Base-by-base conservation (phyloP, 2,888 invertebrate genomes). In the Cheilosia pagana region DNA sequence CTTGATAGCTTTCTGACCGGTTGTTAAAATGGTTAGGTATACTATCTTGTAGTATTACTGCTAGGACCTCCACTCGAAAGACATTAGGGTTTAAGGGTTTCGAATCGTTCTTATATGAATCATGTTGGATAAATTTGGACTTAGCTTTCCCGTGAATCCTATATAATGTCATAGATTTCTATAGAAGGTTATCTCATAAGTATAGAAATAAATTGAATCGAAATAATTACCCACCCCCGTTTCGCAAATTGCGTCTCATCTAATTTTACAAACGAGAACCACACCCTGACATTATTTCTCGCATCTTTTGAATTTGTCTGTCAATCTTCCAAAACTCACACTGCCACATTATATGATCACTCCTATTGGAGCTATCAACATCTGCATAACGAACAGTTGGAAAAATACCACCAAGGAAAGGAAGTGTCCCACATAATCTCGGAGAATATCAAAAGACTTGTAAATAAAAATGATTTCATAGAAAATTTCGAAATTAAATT, bases 391-490 rank as follows among this genome's bases (percentile, higher is more conserved):
- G 5, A 28, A 43, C 16, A 16, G 43, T 7, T 16, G 16, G 16
- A 16, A 7, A 45, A 45, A 45, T n/a, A 16, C 16, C 43, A 45
- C 7, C 43, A 45, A 16, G 16, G 2, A 45, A 45, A 7, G 7
- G 8, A 45, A 45, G 8, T 45, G 43, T 8, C 16, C 16, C 6
- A 45, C 43, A 19, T 43, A 45, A 16, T 45, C 43, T n/a, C 43
- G 43, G 16, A 16, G n/a, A 45, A 7, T 16, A 16, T 45, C 16
- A 53, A 52, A 53, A 25, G 23, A 41, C 43, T 48, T 31, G 19
- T 14, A 19, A 28, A 23, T n/a, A 23, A 12, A 76, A 59, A 31
- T 67, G 68, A 76, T 76, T 60, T 67, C 67, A 76, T 76, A 31
- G 23, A 4, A 76, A 31, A 52, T 65, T 52, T 67, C 31, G 6